A percentile compares a stretch with the other conserved stretches of the same genome.
Evolutionary conservation across 2,797 vertebrate genomes (phyloP).

Genomic region (Brotogeris chrysoptera): DNA sequence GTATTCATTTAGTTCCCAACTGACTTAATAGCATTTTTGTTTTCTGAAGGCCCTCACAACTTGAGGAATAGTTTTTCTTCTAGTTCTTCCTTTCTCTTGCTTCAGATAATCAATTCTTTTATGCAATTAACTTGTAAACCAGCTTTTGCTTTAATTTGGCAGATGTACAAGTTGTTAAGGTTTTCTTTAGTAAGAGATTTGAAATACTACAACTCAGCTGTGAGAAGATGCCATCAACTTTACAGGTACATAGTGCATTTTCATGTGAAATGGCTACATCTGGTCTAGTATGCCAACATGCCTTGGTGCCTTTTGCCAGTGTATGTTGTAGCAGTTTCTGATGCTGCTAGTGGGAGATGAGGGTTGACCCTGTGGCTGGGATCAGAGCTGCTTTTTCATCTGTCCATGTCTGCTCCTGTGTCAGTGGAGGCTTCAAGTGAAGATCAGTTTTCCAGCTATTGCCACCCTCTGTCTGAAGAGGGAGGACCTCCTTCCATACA

Average conservation of each 20-base stretch:
- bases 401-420: not conserved
- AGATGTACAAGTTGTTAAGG: not conserved
- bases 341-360: not conserved
- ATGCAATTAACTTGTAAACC: not conserved
- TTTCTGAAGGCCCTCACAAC: not conserved
- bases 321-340: not conserved
- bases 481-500: not conserved
- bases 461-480: not conserved
- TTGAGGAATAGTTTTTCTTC: not conserved
- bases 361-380: not conserved
- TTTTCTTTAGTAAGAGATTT: not conserved
- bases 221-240: not conserved
- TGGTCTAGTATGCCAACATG: not conserved
- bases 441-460: not conserved
- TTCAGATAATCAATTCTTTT: not conserved
- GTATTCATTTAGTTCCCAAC: not conserved
- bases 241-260: not conserved
- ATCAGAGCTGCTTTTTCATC: not conserved
- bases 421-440: not conserved
- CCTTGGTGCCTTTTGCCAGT: not conserved
- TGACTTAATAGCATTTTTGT: not conserved
- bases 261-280: accelerated
- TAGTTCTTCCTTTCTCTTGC: not conserved
- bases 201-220: not conserved
- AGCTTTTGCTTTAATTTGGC: not conserved